A percentile compares a stretch with the other conserved stretches of the same genome.
phyloP scores from a whole-genome alignment of 2,113 vertebrate genomes.

The Pelecanoides urinatrix region DNA sequence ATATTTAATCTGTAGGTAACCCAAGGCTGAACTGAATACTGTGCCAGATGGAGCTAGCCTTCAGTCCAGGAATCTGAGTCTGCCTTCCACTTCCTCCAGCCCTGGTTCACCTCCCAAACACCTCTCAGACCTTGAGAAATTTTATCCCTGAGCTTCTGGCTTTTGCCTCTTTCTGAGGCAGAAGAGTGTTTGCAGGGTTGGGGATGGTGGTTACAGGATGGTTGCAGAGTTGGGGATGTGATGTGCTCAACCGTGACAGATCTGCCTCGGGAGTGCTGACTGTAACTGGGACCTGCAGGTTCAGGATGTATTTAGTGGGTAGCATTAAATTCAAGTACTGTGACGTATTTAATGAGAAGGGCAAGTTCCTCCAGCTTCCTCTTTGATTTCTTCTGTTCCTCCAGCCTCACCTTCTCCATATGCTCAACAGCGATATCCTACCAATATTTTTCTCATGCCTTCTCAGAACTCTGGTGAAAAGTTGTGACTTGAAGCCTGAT shows the following conservation, averaged over 20 bases:
- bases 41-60: background rate
- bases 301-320: background rate
- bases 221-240: background rate
- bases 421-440: background rate
- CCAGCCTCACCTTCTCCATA: background rate
- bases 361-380: background rate
- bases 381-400: background rate
- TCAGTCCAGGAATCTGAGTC: background rate
- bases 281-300: background rate
- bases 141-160: background rate
- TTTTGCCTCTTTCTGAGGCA: background rate
- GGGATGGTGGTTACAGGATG: background rate
- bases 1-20: background rate
- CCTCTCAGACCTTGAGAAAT: background rate
- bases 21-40: background rate
- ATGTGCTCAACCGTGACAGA: background rate
- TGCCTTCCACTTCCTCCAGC: background rate
- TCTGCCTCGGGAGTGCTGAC: background rate
- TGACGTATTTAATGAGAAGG: background rate
- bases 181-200: background rate
- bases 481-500: background rate
- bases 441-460: background rate
- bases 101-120: background rate
- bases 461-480: background rate
- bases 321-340: background rate